These are phyloP conservation scores for Nothocercus julius DNA, from an alignment of 2,113 vertebrate genomes.

Conservation along the genomic window DNA sequence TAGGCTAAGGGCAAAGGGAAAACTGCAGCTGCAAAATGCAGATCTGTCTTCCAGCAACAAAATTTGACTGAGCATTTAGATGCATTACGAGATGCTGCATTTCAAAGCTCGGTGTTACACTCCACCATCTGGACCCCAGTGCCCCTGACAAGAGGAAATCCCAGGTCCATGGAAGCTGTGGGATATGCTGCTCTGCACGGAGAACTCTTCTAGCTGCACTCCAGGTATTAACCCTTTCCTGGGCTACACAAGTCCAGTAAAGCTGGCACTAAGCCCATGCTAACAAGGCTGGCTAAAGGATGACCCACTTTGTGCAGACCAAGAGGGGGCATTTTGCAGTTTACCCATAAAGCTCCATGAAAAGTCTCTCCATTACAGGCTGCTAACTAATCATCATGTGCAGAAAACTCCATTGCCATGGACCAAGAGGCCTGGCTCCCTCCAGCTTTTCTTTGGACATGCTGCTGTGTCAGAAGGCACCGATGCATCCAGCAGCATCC, in stretches of 20 bases:
- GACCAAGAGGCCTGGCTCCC: rapidly evolving
- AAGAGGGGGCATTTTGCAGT: not conserved
- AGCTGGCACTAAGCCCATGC: not conserved
- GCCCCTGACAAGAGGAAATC: not conserved
- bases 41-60: not conserved
- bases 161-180: not conserved
- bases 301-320: not conserved
- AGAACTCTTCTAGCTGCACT: not conserved
- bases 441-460: not conserved
- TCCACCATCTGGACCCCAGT: not conserved
- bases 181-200: not conserved
- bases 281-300: not conserved
- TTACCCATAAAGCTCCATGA: rapidly evolving
- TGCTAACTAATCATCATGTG: not conserved
- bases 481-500: not conserved
- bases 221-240: not conserved
- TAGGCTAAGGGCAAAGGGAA: not conserved
- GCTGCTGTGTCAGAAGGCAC: not conserved
- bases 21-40: not conserved
- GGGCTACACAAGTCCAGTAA: not conserved
- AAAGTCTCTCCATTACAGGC: not conserved
- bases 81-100: not conserved
- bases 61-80: not conserved
- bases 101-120: not conserved
- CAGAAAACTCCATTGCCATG: not conserved